Conservation (phyloP, 1,140 invertebrate genomes). For the Atta cephalotes region DNA sequence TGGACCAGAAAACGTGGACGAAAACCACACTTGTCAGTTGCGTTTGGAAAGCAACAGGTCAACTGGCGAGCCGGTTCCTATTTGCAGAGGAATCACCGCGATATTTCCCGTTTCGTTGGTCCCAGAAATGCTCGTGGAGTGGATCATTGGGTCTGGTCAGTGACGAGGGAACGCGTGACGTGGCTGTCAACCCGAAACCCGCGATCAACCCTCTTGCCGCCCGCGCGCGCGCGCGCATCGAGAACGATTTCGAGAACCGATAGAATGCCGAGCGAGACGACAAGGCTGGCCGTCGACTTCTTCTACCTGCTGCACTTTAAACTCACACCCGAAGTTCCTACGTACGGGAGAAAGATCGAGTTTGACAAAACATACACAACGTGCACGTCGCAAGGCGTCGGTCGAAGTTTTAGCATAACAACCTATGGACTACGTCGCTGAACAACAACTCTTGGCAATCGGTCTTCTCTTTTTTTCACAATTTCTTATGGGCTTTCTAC, state of each 20-base stretch:
- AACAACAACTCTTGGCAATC: not conserved
- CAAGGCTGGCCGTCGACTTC: slow-evolving; percentile 29
- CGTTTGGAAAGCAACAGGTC: slow-evolving; percentile 45
- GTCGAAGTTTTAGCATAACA: not conserved
- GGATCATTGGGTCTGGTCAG: slow-evolving; percentile 65
- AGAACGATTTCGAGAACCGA: slow-evolving; percentile 24
- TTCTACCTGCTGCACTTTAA: slow-evolving; percentile 19
- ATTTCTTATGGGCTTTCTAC: not conserved
- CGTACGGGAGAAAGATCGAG: not conserved
- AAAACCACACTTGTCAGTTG: slow-evolving; percentile 39
- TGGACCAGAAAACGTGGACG: not conserved
- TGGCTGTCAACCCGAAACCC: not conserved
- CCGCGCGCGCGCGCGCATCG: not conserved
- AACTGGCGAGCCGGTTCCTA: slow-evolving; percentile 52
- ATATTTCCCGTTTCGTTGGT: slow-evolving; percentile 52
- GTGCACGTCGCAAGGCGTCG: too few species aligned
- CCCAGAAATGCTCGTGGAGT: slow-evolving; percentile 3
- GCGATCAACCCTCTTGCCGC: not conserved
- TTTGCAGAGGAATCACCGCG: slow-evolving; percentile 57
- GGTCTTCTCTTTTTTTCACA: not conserved
- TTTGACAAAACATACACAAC: not conserved
- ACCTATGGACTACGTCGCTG: not conserved
- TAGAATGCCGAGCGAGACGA: slow-evolving; percentile 13
- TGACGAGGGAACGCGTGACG: slow-evolving; percentile 38
- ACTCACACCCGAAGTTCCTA: not conserved